Conservation (phyloP, 2,113 vertebrate genomes). For the Regulus satrapa region DNA sequence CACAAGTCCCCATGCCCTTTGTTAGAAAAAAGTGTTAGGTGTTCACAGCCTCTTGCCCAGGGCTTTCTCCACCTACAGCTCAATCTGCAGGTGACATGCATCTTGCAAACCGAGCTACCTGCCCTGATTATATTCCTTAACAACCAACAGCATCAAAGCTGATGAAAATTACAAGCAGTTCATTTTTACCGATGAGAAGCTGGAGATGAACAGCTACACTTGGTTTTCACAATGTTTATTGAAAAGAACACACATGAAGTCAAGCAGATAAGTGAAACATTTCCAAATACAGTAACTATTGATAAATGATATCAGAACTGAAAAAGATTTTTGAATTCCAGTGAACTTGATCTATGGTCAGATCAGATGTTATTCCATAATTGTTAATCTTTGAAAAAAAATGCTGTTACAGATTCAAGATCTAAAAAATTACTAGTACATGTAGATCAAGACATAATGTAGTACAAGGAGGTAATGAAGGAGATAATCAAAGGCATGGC, state of each 20-base stretch:
- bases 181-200: neutral
- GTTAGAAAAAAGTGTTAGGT: accelerated
- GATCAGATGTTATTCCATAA: neutral
- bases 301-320: neutral
- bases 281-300: neutral
- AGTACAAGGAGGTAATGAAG: neutral
- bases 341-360: neutral
- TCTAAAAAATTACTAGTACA: neutral
- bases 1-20: no score
- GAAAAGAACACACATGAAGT: neutral
- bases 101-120: neutral
- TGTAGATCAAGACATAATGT: neutral
- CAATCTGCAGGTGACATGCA: neutral
- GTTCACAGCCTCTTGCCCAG: neutral
- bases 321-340: neutral
- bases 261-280: neutral
- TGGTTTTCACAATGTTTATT: neutral
- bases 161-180: neutral
- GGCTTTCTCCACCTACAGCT: neutral
- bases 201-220: neutral
- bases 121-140: no score
- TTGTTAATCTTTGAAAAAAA: neutral
- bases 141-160: neutral
- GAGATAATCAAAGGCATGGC: neutral
- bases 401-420: neutral